Evolutionary conservation across 2,888 invertebrate genomes (phyloP).

Genomic region (Cryptocheilus praepositus): DNA sequence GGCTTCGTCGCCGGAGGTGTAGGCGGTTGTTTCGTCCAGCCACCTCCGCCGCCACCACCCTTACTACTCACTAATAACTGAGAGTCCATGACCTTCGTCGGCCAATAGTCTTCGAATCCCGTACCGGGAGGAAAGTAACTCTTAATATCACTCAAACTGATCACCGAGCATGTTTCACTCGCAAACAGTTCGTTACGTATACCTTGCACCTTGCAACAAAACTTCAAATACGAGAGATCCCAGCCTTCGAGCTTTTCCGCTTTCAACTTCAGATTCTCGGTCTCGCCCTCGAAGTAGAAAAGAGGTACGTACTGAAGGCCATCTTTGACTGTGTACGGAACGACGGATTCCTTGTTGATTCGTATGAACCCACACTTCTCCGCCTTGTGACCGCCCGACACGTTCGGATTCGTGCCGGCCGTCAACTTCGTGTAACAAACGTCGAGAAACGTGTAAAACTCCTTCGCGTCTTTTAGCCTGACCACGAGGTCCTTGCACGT

Average conservation of each 20-base stretch:
- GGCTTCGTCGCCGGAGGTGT: conserved; percentile 79
- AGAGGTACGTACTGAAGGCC: conserved; percentile 92
- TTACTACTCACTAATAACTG: conserved; percentile 85
- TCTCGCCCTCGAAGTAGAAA: conserved; percentile 93
- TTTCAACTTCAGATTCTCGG: conserved; percentile 91
- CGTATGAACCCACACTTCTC: conserved; percentile 94
- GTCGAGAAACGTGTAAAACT: conserved; percentile 93
- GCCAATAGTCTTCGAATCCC: conserved; percentile 95
- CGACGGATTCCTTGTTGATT: conserved; percentile 94
- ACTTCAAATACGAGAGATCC: conserved; percentile 94
- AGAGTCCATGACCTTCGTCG: conserved; percentile 89
- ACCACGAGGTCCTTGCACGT: conserved; percentile 93
- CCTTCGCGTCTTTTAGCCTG: conserved; percentile 89
- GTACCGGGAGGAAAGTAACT: conserved; percentile 93
- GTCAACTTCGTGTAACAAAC: conserved; percentile 91
- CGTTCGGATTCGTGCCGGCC: conserved; percentile 81
- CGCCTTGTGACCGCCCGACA: conserved; percentile 61
- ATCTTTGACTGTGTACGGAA: conserved; percentile 91
- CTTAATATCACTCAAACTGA: conserved; percentile 92
- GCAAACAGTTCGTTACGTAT: conserved; percentile 93
- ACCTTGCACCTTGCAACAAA: conserved; percentile 96
- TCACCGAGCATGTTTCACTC: conserved; percentile 92
- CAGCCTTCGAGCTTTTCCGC: conserved; percentile 92
- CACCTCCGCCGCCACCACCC: conserved; percentile 79
- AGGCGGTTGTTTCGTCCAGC: conserved; percentile 87